A percentile compares a stretch with the other conserved stretches of the same genome.
phyloP scores from a whole-genome alignment of 2,113 vertebrate species.

The Athene noctua region DNA sequence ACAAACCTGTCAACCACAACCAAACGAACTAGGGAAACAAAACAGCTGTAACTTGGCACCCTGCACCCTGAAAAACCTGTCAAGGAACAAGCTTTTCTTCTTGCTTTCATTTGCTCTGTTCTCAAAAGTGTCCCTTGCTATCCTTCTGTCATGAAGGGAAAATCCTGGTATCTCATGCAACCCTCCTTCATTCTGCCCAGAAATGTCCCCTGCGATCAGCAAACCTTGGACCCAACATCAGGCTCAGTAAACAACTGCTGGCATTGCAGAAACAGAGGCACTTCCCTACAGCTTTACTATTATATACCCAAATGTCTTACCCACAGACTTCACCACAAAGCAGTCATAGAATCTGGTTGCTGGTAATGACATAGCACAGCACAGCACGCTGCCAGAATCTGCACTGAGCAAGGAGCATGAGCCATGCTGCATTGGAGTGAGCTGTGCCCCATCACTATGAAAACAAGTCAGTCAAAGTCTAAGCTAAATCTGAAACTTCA shows the following conservation, averaged over 20 bases:
- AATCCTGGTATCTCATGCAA: background rate
- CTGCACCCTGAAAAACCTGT: background rate
- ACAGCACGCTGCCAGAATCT: background rate
- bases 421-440: no score
- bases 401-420: background rate
- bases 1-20: background rate
- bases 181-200: background rate
- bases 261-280: background rate
- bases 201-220: background rate
- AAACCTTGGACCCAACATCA: background rate
- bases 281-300: background rate
- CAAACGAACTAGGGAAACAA: background rate
- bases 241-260: background rate
- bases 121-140: background rate
- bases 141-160: background rate
- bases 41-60: background rate
- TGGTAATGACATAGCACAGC: background rate
- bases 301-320: background rate
- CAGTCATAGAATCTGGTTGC: background rate
- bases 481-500: background rate
- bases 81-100: background rate
- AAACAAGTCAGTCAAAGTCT: background rate
- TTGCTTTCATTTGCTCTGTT: background rate
- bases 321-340: background rate
- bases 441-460: background rate